Percentiles rank a stretch among this genome's conserved stretches.
Conservation (phyloP, 2,797 vertebrate species). For the Gallirallus australis region DNA sequence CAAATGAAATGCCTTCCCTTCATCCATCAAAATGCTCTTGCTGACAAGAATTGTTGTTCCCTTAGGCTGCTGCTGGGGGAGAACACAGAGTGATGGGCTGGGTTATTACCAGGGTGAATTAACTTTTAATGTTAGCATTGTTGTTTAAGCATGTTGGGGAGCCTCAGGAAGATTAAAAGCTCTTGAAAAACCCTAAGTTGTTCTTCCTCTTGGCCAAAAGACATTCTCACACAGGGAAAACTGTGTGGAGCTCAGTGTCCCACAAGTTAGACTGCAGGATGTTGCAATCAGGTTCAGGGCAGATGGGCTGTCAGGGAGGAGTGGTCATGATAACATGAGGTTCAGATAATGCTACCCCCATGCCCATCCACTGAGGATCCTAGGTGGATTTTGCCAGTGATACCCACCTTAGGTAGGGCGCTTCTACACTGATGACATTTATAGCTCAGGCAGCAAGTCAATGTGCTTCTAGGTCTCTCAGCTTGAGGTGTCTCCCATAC, state of each 20-base stretch:
- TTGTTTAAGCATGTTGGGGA: background rate
- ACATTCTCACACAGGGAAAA: background rate
- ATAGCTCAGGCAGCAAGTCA: background rate
- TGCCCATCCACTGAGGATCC: background rate
- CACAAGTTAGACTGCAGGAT: background rate
- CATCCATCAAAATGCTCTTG: background rate
- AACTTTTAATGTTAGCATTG: background rate
- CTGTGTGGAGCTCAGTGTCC: fast-evolving
- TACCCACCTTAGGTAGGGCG: background rate
- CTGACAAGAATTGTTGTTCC: background rate
- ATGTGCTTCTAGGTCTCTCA: fast-evolving
- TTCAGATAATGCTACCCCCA: background rate
- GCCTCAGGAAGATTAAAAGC: background rate
- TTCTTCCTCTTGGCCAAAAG: background rate
- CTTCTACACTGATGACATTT: too few relatives aligned
- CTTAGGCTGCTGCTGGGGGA: background rate
- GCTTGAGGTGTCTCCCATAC: background rate
- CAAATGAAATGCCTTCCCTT: background rate
- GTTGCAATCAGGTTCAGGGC: fast-evolving
- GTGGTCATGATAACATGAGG: fast-evolving
- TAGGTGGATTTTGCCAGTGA: background rate
- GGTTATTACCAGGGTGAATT: background rate
- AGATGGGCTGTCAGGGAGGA: background rate
- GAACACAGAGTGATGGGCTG: background rate
- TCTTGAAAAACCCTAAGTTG: background rate